A percentile compares a stretch with the other conserved stretches of the same genome.
Conservation (phyloP, 1,140 invertebrate species). For the Sipha flava region DNA sequence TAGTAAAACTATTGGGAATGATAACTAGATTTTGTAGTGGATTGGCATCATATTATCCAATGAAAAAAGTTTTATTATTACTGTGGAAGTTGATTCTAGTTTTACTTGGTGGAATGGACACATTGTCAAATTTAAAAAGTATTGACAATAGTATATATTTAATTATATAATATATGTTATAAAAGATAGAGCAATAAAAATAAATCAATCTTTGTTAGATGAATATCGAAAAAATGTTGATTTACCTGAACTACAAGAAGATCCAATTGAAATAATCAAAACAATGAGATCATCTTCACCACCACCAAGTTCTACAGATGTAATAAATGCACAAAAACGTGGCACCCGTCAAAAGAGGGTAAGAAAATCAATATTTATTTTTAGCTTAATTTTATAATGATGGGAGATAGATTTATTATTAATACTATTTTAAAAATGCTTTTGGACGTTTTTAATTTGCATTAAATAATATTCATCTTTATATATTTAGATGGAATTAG, state of each 20-base stretch:
- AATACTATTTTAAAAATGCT: neutral
- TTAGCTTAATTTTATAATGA: neutral
- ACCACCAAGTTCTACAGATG: conserved; percentile 82
- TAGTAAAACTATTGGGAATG: conserved; percentile 83
- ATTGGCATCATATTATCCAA: conserved; percentile 88
- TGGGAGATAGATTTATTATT: neutral
- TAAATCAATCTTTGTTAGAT: conserved; percentile 39
- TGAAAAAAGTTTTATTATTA: conserved; percentile 93
- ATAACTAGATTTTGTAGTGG: conserved; percentile 91
- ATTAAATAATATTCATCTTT: too few relatives aligned
- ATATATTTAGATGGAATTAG: too few relatives aligned
- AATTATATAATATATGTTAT: neutral
- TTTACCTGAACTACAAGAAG: conserved; percentile 71
- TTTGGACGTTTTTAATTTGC: too few relatives aligned
- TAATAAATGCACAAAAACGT: conserved; percentile 73
- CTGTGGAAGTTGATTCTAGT: conserved; percentile 91
- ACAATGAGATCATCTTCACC: conserved; percentile 91
- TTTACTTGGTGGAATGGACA: conserved; percentile 78
- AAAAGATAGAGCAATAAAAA: conserved; percentile 15
- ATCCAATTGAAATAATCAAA: conserved; percentile 85
- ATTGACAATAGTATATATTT: neutral
- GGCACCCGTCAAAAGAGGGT: conserved; percentile 55
- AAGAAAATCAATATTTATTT: neutral
- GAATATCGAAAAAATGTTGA: conserved; percentile 61
- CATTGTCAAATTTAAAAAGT: conserved; percentile 64